A percentile compares a stretch with the other conserved stretches of the same genome.
Conservation (phyloP, 2,797 vertebrate genomes). For the Crypturellus tataupa region DNA sequence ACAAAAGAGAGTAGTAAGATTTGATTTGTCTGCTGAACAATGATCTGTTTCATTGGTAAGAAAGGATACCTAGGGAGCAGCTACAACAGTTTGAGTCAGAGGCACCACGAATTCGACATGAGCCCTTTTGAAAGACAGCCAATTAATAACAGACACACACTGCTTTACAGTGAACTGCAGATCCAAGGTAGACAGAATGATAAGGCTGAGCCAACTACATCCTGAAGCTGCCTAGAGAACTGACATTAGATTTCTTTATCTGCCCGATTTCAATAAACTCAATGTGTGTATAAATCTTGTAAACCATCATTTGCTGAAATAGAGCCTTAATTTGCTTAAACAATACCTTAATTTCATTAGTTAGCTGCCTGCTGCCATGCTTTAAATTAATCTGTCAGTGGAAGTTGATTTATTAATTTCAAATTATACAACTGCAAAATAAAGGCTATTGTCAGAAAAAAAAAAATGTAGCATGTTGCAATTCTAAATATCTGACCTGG, state of each 20-base stretch:
- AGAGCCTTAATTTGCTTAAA: slow-evolving; percentile 43
- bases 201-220: neutral
- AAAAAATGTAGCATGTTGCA: neutral
- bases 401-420: slow-evolving; percentile 36
- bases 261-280: slow-evolving; percentile 28
- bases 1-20: neutral
- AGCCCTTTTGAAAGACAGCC: neutral
- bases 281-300: neutral
- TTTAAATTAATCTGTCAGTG: slow-evolving; percentile 51
- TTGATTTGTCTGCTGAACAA: neutral
- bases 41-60: neutral
- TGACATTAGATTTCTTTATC: slow-evolving; percentile 21
- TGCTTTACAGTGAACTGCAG: neutral
- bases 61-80: neutral
- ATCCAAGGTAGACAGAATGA: neutral
- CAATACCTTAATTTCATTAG: slow-evolving; percentile 61
- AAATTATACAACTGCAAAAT: slow-evolving; percentile 7
- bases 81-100: neutral
- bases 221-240: neutral
- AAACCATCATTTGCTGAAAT: slow-evolving; percentile 38
- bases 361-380: slow-evolving; percentile 20
- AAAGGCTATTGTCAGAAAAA: neutral
- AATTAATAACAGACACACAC: neutral
- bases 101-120: neutral
- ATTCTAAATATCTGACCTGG: neutral